Evolutionary conservation across 2,888 invertebrate species (phyloP).

Genomic region (Galerucella calmariensis): DNA sequence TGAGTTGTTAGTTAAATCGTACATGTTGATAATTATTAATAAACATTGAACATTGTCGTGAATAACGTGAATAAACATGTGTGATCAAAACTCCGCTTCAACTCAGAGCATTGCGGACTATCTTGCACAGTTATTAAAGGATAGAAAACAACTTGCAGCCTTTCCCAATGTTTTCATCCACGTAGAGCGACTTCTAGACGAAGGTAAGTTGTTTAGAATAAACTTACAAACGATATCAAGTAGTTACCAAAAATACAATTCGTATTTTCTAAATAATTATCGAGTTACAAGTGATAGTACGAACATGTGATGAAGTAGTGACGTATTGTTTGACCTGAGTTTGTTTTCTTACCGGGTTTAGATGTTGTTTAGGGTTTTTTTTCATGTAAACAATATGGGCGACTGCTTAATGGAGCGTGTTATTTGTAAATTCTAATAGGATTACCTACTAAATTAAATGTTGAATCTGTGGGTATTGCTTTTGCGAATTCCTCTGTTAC

Average conservation of each 20-base stretch:
- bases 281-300: conserved; percentile 50
- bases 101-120: conserved; percentile 99
- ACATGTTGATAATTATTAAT: conserved; percentile 41
- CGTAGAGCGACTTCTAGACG: conserved; percentile 98
- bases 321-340: conserved; percentile 48
- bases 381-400: conserved; percentile 22
- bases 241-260: conserved; percentile 20
- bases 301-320: conserved; percentile 57
- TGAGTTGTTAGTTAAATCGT: conserved; percentile 39
- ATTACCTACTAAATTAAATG: conserved; percentile 14
- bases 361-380: conserved; percentile 8
- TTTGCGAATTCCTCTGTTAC: conserved; percentile 43
- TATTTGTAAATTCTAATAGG: conserved; percentile 5
- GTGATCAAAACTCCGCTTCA: conserved; percentile 67
- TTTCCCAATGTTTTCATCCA: conserved; percentile 99
- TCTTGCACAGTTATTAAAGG: conserved; percentile 99
- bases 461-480: conserved; percentile 28
- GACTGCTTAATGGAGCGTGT: conserved; percentile 10
- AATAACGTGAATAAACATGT: conserved; percentile 57
- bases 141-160: conserved; percentile 99
- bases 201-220: conserved; percentile 76
- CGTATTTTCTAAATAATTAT: conserved; percentile 34
- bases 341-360: conserved; percentile 30
- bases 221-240: conserved; percentile 23
- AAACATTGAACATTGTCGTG: conserved; percentile 39